A percentile compares a stretch with the other conserved stretches of the same genome.
Conservation (phyloP, 2,113 vertebrate species). For the Aphyosemion australe region DNA sequence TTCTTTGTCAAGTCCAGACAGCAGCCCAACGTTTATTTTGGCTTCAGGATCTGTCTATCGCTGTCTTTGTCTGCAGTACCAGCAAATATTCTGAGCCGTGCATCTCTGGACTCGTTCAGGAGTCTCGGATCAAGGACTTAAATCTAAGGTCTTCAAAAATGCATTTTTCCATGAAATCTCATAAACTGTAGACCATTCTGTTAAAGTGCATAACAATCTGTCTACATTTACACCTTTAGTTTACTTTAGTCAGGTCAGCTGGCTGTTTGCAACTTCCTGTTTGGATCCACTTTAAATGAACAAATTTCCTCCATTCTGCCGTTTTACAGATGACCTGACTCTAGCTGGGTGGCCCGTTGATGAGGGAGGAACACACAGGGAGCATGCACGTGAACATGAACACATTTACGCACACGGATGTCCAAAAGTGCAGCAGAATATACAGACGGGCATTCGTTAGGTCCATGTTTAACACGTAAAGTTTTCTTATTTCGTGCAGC, state of each 20-base stretch:
- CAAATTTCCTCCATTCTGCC: conserved; percentile 38
- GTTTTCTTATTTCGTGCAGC: not conserved
- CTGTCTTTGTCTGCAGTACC: conserved; percentile 6
- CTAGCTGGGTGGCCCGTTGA: conserved; percentile 53
- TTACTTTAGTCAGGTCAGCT: not conserved
- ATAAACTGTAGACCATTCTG: too few species aligned
- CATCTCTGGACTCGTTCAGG: too few species aligned
- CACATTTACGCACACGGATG: not conserved
- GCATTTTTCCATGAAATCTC: too few species aligned
- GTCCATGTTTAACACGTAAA: not conserved
- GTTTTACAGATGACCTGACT: conserved; percentile 25
- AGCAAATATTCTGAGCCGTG: not conserved
- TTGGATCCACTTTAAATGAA: conserved; percentile 8
- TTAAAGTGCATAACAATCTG: too few species aligned
- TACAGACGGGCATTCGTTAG: not conserved
- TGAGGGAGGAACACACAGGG: conserved; percentile 18
- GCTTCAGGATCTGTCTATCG: conserved; percentile 11
- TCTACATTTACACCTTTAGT: too few species aligned
- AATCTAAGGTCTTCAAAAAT: too few species aligned
- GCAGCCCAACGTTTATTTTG: conserved; percentile 21
- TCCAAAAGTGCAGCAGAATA: not conserved
- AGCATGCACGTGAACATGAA: not conserved
- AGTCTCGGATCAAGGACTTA: too few species aligned
- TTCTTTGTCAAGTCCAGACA: conserved; percentile 15
- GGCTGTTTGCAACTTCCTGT: conserved; percentile 22